A percentile compares a stretch with the other conserved stretches of the same genome.
These are phyloP conservation scores for Nematostella vectensis DNA, from an alignment of 92 coral and sea anemone genomes.

Conservation along the genomic window DNA sequence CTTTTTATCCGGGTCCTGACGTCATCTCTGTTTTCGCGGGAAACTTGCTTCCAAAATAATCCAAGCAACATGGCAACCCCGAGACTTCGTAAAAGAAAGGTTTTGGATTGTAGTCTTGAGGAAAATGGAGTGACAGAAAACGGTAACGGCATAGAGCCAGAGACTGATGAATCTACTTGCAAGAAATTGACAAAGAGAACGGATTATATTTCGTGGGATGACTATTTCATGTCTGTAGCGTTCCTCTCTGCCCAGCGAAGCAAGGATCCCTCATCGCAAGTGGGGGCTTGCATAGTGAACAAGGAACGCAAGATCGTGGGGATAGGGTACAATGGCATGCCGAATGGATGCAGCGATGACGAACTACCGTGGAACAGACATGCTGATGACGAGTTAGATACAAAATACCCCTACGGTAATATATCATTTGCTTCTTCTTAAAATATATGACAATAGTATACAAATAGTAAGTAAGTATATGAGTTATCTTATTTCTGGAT, in stretches of 20 bases:
- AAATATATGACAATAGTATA: too few species aligned
- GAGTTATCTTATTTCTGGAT: too few species aligned
- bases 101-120: not conserved
- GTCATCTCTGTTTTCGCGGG: conserved; percentile 1
- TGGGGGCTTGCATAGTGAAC: conserved; percentile 96
- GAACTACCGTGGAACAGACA: conserved; percentile 81
- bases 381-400: conserved; percentile 66
- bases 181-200: conserved; percentile 45
- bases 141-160: too few species aligned
- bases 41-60: not conserved
- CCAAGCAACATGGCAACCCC: not conserved
- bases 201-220: conserved; percentile 81
- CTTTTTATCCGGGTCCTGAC: too few species aligned
- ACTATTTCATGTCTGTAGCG: conserved; percentile 97
- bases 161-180: not conserved
- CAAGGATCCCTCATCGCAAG: conserved; percentile 94
- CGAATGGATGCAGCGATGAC: conserved; percentile 95
- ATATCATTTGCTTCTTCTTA: too few species aligned
- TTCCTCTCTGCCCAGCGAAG: conserved; percentile 97
- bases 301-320: conserved; percentile 88
- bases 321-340: conserved; percentile 99
- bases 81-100: not conserved
- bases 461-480: too few species aligned
- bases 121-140: too few species aligned
- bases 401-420: conserved; percentile 95